Evolutionary conservation across 2,888 invertebrate genomes (phyloP).

Genomic region (Mythimna albipuncta): DNA sequence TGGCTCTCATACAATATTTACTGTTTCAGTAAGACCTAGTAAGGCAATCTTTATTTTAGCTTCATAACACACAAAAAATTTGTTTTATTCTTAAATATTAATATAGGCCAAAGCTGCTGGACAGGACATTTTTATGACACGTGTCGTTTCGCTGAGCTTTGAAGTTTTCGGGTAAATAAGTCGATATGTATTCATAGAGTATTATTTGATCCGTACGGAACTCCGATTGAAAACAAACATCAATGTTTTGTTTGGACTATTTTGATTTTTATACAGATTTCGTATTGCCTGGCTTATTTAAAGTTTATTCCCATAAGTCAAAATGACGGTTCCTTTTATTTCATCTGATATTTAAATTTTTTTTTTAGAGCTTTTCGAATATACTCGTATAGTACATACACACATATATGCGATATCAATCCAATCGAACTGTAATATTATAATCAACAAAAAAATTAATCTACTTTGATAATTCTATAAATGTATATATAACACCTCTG

Average conservation of each 20-base stretch:
- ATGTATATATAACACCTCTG: too few relatives aligned
- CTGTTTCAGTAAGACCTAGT: background rate
- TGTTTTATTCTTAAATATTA: background rate
- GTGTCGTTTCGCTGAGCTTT: slow-evolving; percentile 20
- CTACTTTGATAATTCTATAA: too few relatives aligned
- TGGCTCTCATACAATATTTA: too few relatives aligned
- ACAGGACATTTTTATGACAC: background rate
- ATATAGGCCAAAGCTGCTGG: background rate
- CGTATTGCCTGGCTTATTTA: background rate
- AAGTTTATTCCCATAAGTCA: background rate
- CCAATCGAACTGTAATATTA: too few relatives aligned
- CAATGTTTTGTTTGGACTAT: slow-evolving; percentile 3
- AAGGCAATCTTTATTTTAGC: background rate
- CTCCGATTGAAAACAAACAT: slow-evolving; percentile 34
- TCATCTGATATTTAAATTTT: too few relatives aligned
- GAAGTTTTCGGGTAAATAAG: slow-evolving; percentile 38
- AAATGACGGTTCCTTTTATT: background rate
- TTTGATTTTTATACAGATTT: background rate
- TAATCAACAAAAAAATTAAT: too few relatives aligned
- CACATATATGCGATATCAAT: too few relatives aligned
- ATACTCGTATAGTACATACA: too few relatives aligned
- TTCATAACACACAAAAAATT: background rate
- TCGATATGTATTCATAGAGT: slow-evolving; percentile 54
- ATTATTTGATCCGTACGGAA: slow-evolving; percentile 43
- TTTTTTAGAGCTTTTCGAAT: too few relatives aligned